Percentiles rank a stretch among this genome's conserved stretches.
Conservation (phyloP, 1,140 invertebrate genomes). For the Nymphalis io region DNA sequence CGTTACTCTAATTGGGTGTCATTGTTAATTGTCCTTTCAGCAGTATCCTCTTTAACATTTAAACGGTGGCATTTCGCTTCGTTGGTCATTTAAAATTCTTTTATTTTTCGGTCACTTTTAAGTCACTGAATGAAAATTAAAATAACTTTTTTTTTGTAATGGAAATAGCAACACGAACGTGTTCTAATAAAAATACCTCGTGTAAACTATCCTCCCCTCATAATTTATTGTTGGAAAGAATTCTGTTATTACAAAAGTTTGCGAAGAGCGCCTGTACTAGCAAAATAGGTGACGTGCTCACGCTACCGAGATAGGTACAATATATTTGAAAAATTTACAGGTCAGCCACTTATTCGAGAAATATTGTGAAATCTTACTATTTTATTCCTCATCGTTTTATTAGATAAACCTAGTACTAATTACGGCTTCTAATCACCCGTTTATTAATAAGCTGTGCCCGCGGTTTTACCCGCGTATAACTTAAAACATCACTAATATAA, state of each 20-base stretch:
- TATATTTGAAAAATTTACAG: not conserved
- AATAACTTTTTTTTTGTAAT: conserved; percentile 14
- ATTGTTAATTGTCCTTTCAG: conserved; percentile 44
- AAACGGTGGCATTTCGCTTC: conserved; percentile 33
- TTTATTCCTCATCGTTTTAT: too few relatives aligned
- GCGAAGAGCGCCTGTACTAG: conserved; percentile 29
- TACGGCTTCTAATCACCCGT: too few relatives aligned
- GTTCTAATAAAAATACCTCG: conserved; percentile 38
- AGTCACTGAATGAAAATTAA: not conserved
- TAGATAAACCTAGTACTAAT: too few relatives aligned
- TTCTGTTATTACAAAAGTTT: conserved; percentile 50
- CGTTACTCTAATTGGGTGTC: conserved; percentile 53
- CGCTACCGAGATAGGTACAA: conserved; percentile 1
- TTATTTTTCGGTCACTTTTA: not conserved
- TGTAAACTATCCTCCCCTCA: conserved; percentile 45
- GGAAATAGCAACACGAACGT: conserved; percentile 20
- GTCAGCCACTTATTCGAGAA: too few relatives aligned
- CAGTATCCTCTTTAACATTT: conserved; percentile 45
- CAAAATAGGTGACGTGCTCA: conserved; percentile 34
- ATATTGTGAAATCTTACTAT: too few relatives aligned
- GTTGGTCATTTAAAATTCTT: conserved; percentile 4
- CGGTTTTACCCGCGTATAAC: too few relatives aligned
- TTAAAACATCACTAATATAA: too few relatives aligned
- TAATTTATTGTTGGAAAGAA: conserved; percentile 51
- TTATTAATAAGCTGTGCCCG: too few relatives aligned